Conservation (phyloP, 2,888 invertebrate species). For the Morinoia aosen region DNA sequence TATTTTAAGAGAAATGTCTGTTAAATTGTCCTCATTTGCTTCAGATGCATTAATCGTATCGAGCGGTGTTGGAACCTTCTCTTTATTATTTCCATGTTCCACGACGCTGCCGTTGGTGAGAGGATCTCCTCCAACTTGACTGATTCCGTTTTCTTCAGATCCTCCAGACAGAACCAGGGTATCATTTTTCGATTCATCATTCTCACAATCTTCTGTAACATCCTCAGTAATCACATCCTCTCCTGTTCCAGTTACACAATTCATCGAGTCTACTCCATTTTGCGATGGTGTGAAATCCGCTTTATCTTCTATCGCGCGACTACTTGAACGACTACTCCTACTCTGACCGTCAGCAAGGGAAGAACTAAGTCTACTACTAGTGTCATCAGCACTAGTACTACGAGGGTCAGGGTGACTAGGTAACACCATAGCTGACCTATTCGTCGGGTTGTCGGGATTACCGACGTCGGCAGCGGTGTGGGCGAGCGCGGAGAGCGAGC, state of each 20-base stretch:
- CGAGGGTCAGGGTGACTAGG: conserved; percentile 20
- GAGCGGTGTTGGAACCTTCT: neutral
- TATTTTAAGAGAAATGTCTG: neutral
- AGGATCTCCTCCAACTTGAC: neutral
- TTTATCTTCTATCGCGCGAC: conserved; percentile 1
- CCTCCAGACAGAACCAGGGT: neutral
- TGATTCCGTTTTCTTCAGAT: neutral
- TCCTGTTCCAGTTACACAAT: neutral
- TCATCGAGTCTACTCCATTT: neutral
- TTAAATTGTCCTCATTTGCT: neutral
- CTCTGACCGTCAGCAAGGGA: neutral
- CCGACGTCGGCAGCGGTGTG: conserved; percentile 58
- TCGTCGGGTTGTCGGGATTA: conserved; percentile 56
- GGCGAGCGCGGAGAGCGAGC: conserved; percentile 64
- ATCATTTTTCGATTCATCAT: neutral
- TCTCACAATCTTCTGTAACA: neutral
- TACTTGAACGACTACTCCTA: neutral
- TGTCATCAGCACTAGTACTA: neutral
- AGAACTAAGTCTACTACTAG: neutral
- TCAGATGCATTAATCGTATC: neutral
- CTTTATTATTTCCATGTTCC: neutral
- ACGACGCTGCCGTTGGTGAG: neutral
- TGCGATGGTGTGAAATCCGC: neutral
- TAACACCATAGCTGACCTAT: conserved; percentile 55
- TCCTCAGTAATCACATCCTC: neutral